These are phyloP conservation scores for Percopsis transmontana DNA, from an alignment of 2,113 vertebrate species.

Conservation along the genomic window DNA sequence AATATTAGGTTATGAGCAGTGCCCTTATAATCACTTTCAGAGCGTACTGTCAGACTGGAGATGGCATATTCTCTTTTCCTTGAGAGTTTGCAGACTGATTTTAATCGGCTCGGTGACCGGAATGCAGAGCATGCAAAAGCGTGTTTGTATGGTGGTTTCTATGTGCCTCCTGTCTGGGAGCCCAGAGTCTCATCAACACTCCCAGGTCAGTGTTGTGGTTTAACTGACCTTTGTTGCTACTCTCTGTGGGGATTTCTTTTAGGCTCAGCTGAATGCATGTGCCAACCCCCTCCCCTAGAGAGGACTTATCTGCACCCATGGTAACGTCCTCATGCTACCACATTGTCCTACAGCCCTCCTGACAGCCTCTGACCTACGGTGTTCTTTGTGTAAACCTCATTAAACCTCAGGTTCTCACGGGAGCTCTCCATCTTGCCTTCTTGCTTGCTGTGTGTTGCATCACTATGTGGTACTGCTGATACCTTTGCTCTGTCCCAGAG, in stretches of 20 bases:
- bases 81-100: constrained; percentile 10
- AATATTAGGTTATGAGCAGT: constrained; percentile 51
- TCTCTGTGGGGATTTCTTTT: constrained; percentile 10
- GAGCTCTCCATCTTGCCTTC: constrained; percentile 22
- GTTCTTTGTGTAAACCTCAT: constrained; percentile 30
- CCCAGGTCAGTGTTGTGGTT: constrained; percentile 37
- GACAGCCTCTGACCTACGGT: constrained; percentile 23
- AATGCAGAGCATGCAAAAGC: background rate
- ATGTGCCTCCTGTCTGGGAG: background rate
- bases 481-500: constrained; percentile 31
- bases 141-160: constrained; percentile 2
- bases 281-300: background rate
- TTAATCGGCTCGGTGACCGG: constrained; percentile 11
- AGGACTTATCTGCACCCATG: background rate
- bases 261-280: constrained; percentile 43
- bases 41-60: constrained; percentile 32
- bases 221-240: constrained; percentile 42
- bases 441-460: constrained; percentile 38
- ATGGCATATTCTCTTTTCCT: constrained; percentile 20
- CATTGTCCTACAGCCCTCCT: constrained; percentile 13
- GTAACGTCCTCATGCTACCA: constrained; percentile 14
- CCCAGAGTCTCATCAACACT: constrained; percentile 20
- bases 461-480: constrained; percentile 10
- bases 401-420: constrained; percentile 31
- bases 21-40: constrained; percentile 45